Evolutionary conservation across 2,888 invertebrate species (phyloP).

Genomic region (Caenorhabditis japonica): DNA sequence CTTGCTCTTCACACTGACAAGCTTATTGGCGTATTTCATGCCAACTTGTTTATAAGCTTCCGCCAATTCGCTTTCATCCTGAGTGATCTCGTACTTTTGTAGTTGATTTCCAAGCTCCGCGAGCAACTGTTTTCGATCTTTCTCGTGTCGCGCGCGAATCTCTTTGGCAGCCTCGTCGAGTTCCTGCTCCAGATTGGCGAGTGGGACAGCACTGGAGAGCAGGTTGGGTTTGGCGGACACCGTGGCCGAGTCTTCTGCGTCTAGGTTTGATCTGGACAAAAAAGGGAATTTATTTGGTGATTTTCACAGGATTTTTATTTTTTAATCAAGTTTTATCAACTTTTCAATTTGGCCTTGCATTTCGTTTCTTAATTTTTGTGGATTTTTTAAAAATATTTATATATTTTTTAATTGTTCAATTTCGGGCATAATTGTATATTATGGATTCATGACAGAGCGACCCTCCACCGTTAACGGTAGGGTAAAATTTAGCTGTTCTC

Average conservation of each 20-base stretch:
- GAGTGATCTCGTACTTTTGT: conserved; percentile 63
- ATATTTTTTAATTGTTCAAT: too few relatives aligned
- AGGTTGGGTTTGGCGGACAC: background rate
- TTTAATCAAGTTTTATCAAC: too few relatives aligned
- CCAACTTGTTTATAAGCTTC: conserved; percentile 44
- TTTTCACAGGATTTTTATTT: too few relatives aligned
- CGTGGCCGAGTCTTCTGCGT: conserved; percentile 7
- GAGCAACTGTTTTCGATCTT: conserved; percentile 64
- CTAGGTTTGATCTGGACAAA: conserved; percentile 26
- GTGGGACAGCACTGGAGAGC: conserved; percentile 15
- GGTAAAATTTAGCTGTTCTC: too few relatives aligned
- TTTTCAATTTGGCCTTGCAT: too few relatives aligned
- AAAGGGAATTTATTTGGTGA: too few relatives aligned
- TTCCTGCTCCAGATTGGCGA: conserved; percentile 65
- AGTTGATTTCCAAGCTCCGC: conserved; percentile 62
- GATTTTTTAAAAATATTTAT: too few relatives aligned
- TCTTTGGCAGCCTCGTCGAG: conserved; percentile 70
- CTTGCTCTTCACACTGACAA: conserved; percentile 64
- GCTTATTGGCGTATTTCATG: conserved; percentile 54
- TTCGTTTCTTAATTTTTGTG: too few relatives aligned
- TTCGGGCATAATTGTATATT: too few relatives aligned
- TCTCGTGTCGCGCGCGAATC: conserved; percentile 65
- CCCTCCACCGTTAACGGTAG: too few relatives aligned
- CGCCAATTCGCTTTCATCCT: conserved; percentile 60
- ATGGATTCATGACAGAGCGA: too few relatives aligned